Conservation (phyloP, 2,113 vertebrate genomes). For the Phalacrocorax pelagicus region DNA sequence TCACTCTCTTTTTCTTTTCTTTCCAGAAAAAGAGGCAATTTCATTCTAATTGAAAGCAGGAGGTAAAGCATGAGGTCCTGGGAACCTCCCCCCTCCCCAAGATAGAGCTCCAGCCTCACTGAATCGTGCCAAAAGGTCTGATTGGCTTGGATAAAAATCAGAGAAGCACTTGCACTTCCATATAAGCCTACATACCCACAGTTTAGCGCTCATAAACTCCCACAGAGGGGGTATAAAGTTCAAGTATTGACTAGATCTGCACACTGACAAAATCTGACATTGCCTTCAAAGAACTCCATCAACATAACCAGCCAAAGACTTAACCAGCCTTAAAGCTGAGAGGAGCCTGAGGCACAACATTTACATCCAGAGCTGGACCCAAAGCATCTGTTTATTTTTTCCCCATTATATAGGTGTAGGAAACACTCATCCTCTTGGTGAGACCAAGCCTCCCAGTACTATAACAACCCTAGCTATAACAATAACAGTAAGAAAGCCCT, state of each 20-base stretch:
- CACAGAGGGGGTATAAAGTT: constrained; percentile 33
- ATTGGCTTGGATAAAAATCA: constrained; percentile 55
- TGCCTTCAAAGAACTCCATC: not conserved
- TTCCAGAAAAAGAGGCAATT: not conserved
- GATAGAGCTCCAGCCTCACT: not conserved
- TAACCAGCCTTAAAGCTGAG: constrained; percentile 7
- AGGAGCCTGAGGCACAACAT: constrained; percentile 8
- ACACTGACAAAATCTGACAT: constrained; percentile 41
- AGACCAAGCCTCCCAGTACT: constrained; percentile 24
- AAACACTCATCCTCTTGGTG: not conserved
- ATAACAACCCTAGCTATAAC: constrained; percentile 54
- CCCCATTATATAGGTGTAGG: constrained; percentile 4
- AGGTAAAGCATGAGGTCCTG: not conserved
- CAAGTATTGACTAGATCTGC: constrained; percentile 60
- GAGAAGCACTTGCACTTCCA: constrained; percentile 34
- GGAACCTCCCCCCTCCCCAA: not conserved
- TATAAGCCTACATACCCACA: constrained; percentile 52
- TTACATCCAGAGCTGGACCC: constrained; percentile 1
- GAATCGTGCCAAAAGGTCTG: constrained; percentile 26
- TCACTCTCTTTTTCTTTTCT: not conserved
- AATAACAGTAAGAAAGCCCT: constrained; percentile 57
- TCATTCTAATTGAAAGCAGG: constrained; percentile 45
- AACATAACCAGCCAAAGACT: constrained; percentile 13
- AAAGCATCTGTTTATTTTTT: constrained; percentile 25
- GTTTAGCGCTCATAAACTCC: constrained; percentile 46